Conservation (phyloP, 2,113 vertebrate genomes). For the Ramphastos sulfuratus region DNA sequence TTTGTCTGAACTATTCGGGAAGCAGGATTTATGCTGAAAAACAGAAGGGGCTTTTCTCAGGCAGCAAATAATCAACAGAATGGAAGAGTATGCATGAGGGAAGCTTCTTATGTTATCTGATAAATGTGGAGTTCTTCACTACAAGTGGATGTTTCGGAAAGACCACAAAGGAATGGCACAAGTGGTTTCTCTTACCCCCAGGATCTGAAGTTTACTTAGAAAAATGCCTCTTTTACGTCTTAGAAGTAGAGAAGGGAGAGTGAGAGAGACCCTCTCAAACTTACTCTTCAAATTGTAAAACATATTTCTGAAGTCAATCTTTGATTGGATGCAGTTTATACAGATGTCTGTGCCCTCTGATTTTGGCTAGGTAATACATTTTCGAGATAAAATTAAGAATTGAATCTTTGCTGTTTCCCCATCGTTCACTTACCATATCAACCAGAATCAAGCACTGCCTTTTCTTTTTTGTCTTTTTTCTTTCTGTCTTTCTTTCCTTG, state of each 20-base stretch:
- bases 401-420: constrained; percentile 67
- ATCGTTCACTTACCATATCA: constrained; percentile 65
- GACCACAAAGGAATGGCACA: constrained; percentile 67
- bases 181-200: constrained; percentile 69
- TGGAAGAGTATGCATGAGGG: constrained; percentile 61
- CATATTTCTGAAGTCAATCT: constrained; percentile 47
- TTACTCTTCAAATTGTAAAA: constrained; percentile 29
- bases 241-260: constrained; percentile 43
- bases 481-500: constrained; percentile 30
- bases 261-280: constrained; percentile 35
- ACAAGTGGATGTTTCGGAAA: constrained; percentile 50
- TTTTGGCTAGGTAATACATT: constrained; percentile 50
- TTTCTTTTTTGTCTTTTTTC: neutral
- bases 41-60: constrained; percentile 74
- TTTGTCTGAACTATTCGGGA: constrained; percentile 84
- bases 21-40: constrained; percentile 74
- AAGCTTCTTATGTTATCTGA: constrained; percentile 63
- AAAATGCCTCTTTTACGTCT: constrained; percentile 65
- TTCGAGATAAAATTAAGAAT: constrained; percentile 49
- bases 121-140: constrained; percentile 78
- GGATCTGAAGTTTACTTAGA: constrained; percentile 66
- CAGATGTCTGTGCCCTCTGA: constrained; percentile 56
- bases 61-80: constrained; percentile 76
- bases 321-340: constrained; percentile 46
- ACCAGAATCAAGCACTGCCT: constrained; percentile 74